phyloP scores from a whole-genome alignment of 2,888 invertebrate species.

The Lasioglossum leucozonium region DNA sequence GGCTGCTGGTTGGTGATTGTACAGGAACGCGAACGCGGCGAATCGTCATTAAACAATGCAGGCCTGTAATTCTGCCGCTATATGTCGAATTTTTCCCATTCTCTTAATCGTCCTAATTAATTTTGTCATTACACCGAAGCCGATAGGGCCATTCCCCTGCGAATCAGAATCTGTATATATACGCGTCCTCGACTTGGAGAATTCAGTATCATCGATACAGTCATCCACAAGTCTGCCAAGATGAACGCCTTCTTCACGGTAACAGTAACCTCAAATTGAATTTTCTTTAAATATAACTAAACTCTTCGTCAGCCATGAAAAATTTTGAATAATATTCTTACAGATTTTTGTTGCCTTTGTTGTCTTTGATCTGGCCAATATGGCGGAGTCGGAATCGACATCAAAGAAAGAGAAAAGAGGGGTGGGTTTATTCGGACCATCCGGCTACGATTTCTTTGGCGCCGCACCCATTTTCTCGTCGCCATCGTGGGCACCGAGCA shows the following conservation, averaged over 20 bases:
- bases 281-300: background rate
- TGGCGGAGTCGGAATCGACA: conserved; percentile 46
- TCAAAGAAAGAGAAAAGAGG: conserved; percentile 80
- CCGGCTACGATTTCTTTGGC: conserved; percentile 77
- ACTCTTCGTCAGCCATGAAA: background rate
- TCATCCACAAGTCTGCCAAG: conserved; percentile 66
- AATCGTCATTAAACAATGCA: conserved; percentile 77
- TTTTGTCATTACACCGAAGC: conserved; percentile 70
- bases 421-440: conserved; percentile 75
- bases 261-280: conserved; percentile 19
- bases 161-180: conserved; percentile 63
- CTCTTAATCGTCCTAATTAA: conserved; percentile 79
- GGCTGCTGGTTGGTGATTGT: conserved; percentile 67
- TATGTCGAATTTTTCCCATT: conserved; percentile 65
- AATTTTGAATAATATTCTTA: background rate
- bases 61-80: conserved; percentile 76
- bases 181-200: conserved; percentile 42
- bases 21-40: conserved; percentile 64
- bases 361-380: conserved; percentile 61
- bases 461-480: conserved; percentile 69
- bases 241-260: conserved; percentile 78
- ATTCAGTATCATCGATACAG: conserved; percentile 69
- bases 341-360: conserved; percentile 72
- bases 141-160: conserved; percentile 63
- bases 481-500: conserved; percentile 67